These are phyloP conservation scores for Melitaea cinxia DNA, from an alignment of 1,140 invertebrate species.

Conservation along the genomic window DNA sequence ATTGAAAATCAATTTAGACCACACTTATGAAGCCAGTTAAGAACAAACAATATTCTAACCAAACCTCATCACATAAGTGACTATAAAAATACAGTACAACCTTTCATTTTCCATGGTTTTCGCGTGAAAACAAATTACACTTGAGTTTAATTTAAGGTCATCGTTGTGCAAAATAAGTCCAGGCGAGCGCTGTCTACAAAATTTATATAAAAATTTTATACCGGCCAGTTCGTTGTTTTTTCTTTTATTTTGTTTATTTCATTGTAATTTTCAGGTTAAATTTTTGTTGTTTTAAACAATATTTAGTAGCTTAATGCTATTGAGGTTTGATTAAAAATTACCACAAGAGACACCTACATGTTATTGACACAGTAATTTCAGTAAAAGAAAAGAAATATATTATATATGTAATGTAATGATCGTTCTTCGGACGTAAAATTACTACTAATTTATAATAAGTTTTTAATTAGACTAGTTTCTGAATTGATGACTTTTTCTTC, in stretches of 20 bases:
- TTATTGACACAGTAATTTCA: too few species aligned
- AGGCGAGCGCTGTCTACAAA: slow-evolving; percentile 16
- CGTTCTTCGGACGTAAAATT: too few species aligned
- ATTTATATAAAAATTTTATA: slow-evolving; percentile 7
- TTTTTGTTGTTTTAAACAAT: background rate
- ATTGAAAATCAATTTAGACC: too few species aligned
- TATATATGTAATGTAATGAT: too few species aligned
- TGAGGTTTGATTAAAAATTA: background rate
- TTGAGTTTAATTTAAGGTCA: slow-evolving; percentile 9
- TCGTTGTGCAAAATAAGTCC: slow-evolving; percentile 1
- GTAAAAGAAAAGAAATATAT: too few species aligned
- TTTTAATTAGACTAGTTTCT: too few species aligned
- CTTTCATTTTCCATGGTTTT: background rate
- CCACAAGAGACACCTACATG: too few species aligned
- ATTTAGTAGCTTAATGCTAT: background rate
- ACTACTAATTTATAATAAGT: too few species aligned
- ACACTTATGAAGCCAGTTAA: too few species aligned
- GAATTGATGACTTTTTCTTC: too few species aligned
- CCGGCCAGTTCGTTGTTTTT: background rate
- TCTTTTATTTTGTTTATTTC: background rate
- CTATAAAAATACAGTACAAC: background rate
- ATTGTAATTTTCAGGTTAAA: background rate
- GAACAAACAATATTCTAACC: background rate
- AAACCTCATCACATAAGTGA: background rate
- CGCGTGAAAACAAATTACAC: slow-evolving; percentile 8